Evolutionary conservation across 2,888 invertebrate species (phyloP).

Genomic region (Aleiodes alternator): DNA sequence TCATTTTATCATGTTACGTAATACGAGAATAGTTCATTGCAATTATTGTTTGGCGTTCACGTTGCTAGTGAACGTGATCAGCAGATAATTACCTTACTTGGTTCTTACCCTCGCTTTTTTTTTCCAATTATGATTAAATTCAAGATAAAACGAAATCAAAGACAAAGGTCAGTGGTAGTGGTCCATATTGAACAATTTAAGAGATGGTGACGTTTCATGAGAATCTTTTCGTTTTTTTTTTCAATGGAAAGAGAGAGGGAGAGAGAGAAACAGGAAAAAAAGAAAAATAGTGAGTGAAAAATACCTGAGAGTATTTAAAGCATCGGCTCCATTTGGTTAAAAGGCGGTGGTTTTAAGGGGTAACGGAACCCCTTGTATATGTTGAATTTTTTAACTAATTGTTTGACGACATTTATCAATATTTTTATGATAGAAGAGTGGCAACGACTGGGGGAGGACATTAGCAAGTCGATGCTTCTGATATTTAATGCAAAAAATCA

Average conservation of each 20-base stretch:
- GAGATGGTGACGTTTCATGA: too few species aligned
- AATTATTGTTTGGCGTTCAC: constrained; percentile 38
- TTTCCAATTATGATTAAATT: constrained; percentile 24
- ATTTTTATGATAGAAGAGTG: too few species aligned
- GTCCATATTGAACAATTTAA: constrained; percentile 8
- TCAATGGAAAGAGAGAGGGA: neutral
- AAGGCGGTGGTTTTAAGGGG: constrained; percentile 20
- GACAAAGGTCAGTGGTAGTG: constrained; percentile 35
- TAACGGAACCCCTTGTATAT: too few species aligned
- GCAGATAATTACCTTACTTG: neutral
- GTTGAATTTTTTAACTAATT: too few species aligned
- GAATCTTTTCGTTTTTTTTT: too few species aligned
- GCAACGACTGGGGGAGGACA: too few species aligned
- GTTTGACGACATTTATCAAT: too few species aligned
- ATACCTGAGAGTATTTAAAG: constrained; percentile 20
- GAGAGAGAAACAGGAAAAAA: constrained; percentile 12
- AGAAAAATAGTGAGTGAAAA: constrained; percentile 20
- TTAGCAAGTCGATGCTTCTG: too few species aligned
- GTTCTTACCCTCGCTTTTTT: neutral
- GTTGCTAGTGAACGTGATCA: constrained; percentile 28
- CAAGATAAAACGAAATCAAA: constrained; percentile 15
- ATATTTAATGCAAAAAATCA: too few species aligned
- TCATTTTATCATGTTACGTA: constrained; percentile 32
- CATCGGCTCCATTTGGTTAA: constrained; percentile 4
- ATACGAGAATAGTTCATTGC: constrained; percentile 29